phyloP scores from a whole-genome alignment of 2,797 vertebrate genomes.

The Phalloptychus januarius region DNA sequence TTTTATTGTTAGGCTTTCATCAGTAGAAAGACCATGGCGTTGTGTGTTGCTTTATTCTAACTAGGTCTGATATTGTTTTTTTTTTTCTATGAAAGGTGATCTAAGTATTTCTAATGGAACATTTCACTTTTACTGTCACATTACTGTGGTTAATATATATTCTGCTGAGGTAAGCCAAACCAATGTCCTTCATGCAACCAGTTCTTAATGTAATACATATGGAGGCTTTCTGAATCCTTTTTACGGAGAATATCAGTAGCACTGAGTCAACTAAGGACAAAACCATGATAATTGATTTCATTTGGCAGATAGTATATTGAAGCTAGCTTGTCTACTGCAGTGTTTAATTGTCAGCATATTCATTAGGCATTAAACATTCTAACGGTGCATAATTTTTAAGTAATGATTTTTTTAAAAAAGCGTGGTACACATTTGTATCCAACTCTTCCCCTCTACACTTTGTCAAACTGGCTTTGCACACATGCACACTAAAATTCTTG shows the following conservation, averaged over 20 bases:
- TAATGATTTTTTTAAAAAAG: neutral
- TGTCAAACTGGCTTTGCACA: too few relatives aligned
- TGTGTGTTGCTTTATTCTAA: slow-evolving; percentile 44
- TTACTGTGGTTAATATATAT: slow-evolving; percentile 19
- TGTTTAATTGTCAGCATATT: neutral
- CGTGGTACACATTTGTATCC: neutral
- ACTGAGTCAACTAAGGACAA: neutral
- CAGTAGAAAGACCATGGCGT: slow-evolving; percentile 14
- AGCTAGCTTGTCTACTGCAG: neutral
- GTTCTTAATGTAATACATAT: slow-evolving; percentile 35
- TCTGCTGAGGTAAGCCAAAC: slow-evolving; percentile 26
- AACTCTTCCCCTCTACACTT: neutral
- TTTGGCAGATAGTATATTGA: neutral
- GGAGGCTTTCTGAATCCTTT: slow-evolving; percentile 15
- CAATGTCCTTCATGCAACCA: slow-evolving; percentile 22
- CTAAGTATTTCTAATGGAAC: slow-evolving; percentile 47
- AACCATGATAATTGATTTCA: neutral
- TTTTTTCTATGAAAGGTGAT: slow-evolving; percentile 3
- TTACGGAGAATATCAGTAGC: neutral
- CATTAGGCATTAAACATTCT: neutral
- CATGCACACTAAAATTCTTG: too few relatives aligned
- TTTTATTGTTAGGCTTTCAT: slow-evolving; percentile 37
- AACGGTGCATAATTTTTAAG: neutral
- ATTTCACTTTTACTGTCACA: slow-evolving; percentile 51
- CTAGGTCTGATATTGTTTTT: neutral